These are phyloP conservation scores for Sphenodon punctatus DNA, from an alignment of 2,797 vertebrate species.

Conservation along the genomic window DNA sequence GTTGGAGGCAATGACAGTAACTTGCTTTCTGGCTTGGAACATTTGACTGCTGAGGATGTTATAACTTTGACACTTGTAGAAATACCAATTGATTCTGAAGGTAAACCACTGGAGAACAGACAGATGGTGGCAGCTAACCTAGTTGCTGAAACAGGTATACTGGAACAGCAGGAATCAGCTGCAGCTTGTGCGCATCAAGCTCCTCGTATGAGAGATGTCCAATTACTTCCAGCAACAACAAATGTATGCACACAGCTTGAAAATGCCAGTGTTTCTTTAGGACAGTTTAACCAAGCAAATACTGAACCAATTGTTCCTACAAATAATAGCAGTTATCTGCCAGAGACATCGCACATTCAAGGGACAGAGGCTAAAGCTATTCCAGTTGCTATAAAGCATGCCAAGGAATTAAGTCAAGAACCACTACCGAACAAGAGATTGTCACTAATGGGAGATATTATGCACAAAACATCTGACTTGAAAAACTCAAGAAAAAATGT, in stretches of 20 bases:
- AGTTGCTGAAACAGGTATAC: background rate
- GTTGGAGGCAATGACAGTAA: conserved; percentile 13
- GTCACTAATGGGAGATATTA: background rate
- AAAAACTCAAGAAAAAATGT: conserved; percentile 25
- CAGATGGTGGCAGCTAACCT: conserved; percentile 3
- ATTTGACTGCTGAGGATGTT: conserved; percentile 72
- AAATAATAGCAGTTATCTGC: background rate
- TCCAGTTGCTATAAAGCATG: background rate
- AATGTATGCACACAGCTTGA: background rate
- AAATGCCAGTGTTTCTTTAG: background rate
- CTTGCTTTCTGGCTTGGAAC: conserved; percentile 74
- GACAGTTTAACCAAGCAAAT: background rate
- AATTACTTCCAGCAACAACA: background rate
- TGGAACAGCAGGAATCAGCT: background rate
- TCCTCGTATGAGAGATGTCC: background rate
- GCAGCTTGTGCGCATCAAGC: background rate
- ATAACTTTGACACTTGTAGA: conserved; percentile 82
- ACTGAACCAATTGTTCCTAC: background rate
- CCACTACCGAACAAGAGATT: conserved; percentile 15
- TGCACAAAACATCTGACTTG: conserved; percentile 11
- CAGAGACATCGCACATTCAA: accelerated
- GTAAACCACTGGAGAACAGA: background rate
- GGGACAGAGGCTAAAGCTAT: background rate
- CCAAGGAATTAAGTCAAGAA: conserved; percentile 17
- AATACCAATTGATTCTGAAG: conserved; percentile 51